A percentile compares a stretch with the other conserved stretches of the same genome.
phyloP scores from a whole-genome alignment of 2,888 invertebrate genomes.

The Arge pagana region DNA sequence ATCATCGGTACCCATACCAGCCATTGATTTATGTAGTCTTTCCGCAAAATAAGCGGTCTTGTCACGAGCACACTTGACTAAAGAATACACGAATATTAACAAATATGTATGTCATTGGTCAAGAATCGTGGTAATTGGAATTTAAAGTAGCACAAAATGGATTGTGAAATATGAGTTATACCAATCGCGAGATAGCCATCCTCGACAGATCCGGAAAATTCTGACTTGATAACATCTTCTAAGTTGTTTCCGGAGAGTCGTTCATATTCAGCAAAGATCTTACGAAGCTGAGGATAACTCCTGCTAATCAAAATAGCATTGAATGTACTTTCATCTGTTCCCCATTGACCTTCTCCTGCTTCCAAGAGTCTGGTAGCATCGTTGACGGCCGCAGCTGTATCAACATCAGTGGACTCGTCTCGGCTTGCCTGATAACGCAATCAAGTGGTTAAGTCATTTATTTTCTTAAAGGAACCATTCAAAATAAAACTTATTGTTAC shows the following conservation, averaged over 20 bases:
- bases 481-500: not conserved
- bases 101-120: too few relatives aligned
- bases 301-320: conserved; percentile 83
- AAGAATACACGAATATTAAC: conserved; percentile 34
- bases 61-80: conserved; percentile 78
- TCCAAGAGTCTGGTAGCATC: conserved; percentile 81
- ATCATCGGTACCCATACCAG: conserved; percentile 88
- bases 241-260: conserved; percentile 77
- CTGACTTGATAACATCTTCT: conserved; percentile 78
- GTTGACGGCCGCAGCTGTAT: conserved; percentile 72
- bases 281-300: conserved; percentile 70
- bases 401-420: conserved; percentile 76
- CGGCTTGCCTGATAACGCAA: conserved; percentile 64
- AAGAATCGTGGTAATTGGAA: too few relatives aligned
- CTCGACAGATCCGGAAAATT: conserved; percentile 80
- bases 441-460: not conserved
- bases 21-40: conserved; percentile 84
- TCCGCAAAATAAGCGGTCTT: conserved; percentile 85
- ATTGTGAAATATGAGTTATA: conserved; percentile 41
- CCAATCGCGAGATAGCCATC: conserved; percentile 80
- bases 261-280: conserved; percentile 74
- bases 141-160: too few relatives aligned
- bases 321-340: conserved; percentile 88
- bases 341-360: conserved; percentile 73
- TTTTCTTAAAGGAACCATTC: not conserved